These are phyloP conservation scores for Ametastegia equiseti DNA, from an alignment of 2,888 invertebrate genomes.

Conservation along the genomic window DNA sequence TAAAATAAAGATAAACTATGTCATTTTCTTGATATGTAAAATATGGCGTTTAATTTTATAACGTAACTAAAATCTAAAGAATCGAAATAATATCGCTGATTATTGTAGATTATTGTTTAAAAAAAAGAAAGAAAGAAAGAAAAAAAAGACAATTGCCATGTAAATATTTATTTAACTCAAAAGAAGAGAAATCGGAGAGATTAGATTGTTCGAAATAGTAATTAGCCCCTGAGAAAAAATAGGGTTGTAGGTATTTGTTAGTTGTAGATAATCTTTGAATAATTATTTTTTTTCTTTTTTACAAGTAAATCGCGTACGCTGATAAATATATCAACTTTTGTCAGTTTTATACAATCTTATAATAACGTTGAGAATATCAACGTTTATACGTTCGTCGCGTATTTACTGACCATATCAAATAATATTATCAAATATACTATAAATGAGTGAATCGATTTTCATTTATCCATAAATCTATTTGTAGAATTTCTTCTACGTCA, in stretches of 20 bases:
- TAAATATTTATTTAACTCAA: conserved; percentile 13
- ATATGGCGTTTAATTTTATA: conserved; percentile 17
- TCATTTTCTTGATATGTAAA: conserved; percentile 5
- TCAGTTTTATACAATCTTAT: conserved; percentile 34
- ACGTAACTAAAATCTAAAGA: conserved; percentile 26
- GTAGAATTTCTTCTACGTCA: not conserved
- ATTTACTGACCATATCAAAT: conserved; percentile 21
- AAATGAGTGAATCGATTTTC: not conserved
- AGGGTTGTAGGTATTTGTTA: not conserved
- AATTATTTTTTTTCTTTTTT: not conserved
- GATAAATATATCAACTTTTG: not conserved
- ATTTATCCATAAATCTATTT: not conserved
- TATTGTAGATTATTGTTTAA: not conserved
- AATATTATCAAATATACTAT: conserved; percentile 16
- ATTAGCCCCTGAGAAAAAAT: conserved; percentile 2
- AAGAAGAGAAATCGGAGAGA: not conserved
- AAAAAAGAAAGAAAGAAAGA: not conserved
- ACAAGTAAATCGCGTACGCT: not conserved
- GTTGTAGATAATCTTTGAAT: not conserved
- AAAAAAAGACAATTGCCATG: not conserved
- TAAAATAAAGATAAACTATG: conserved; percentile 5
- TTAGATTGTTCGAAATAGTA: not conserved
- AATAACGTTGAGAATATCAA: not conserved
- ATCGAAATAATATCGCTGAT: conserved; percentile 25
- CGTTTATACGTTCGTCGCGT: not conserved